These are phyloP conservation scores for Heteractis magnifica DNA, from an alignment of 92 coral and sea anemone genomes.

Conservation along the genomic window DNA sequence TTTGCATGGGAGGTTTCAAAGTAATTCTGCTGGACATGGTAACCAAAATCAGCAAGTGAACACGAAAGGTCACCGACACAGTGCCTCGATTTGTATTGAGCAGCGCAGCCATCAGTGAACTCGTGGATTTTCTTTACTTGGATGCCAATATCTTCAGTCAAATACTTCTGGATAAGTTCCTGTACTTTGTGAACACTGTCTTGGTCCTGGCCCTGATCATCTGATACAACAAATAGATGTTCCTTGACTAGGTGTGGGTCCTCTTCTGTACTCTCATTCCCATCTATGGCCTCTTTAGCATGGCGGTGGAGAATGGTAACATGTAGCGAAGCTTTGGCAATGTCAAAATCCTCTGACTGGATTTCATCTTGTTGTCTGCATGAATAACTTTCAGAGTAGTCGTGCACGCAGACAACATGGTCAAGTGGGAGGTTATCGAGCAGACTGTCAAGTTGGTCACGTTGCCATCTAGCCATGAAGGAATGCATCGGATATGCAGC, in stretches of 20 bases:
- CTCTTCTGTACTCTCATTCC: conserved; percentile 34
- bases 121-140: conserved; percentile 36
- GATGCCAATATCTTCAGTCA: conserved; percentile 17
- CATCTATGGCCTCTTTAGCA: conserved; percentile 32
- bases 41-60: conserved; percentile 51
- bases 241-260: conserved; percentile 43
- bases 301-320: conserved; percentile 35
- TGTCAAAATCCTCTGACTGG: conserved; percentile 44
- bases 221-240: conserved; percentile 36
- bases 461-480: conserved; percentile 47
- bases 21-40: conserved; percentile 9
- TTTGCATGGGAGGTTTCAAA: conserved; percentile 55
- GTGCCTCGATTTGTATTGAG: conserved; percentile 57
- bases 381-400: conserved; percentile 35
- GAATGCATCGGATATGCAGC: conserved; percentile 4
- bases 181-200: conserved; percentile 38
- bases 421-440: conserved; percentile 45
- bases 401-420: conserved; percentile 40
- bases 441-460: conserved; percentile 47
- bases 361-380: conserved; percentile 45
- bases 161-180: conserved; percentile 25
- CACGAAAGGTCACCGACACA: conserved; percentile 60
- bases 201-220: conserved; percentile 30
- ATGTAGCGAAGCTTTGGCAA: conserved; percentile 41
- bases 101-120: conserved; percentile 65